Evolutionary conservation across 2,113 vertebrate species (phyloP).

Genomic region (Anhinga anhinga): DNA sequence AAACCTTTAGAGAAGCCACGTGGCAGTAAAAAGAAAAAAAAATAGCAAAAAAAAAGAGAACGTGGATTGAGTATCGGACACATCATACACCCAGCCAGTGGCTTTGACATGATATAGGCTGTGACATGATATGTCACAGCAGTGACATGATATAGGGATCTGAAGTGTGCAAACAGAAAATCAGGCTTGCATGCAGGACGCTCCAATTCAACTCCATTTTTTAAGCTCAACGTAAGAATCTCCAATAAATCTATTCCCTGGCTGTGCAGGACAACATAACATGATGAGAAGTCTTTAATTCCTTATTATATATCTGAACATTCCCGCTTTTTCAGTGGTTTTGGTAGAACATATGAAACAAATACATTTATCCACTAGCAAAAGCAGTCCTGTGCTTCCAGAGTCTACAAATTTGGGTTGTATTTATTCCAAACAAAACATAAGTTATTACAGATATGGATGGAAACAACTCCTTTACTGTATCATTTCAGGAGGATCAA

Average conservation of each 20-base stretch:
- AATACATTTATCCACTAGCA: constrained; percentile 52
- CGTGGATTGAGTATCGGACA: background rate
- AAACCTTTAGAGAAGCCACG: background rate
- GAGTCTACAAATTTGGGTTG: background rate
- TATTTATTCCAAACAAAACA: background rate
- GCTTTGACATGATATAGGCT: too few species aligned
- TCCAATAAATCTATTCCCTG: background rate
- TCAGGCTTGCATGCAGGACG: background rate
- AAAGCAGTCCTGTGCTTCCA: constrained; percentile 71
- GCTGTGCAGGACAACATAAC: background rate
- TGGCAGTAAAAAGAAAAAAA: background rate
- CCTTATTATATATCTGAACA: background rate
- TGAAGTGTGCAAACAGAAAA: background rate
- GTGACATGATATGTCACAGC: too few species aligned
- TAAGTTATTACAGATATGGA: background rate
- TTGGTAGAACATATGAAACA: background rate
- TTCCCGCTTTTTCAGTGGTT: background rate
- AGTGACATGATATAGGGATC: background rate
- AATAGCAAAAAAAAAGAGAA: background rate
- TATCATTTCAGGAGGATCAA: background rate
- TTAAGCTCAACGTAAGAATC: background rate
- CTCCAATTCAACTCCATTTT: background rate
- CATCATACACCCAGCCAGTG: background rate
- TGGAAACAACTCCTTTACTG: background rate
- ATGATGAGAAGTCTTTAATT: background rate